Evolutionary conservation across 2,797 vertebrate genomes (phyloP), one percentile per base, ranked within the genome.

Genomic region (Falco novaeseelandiae): DNA sequence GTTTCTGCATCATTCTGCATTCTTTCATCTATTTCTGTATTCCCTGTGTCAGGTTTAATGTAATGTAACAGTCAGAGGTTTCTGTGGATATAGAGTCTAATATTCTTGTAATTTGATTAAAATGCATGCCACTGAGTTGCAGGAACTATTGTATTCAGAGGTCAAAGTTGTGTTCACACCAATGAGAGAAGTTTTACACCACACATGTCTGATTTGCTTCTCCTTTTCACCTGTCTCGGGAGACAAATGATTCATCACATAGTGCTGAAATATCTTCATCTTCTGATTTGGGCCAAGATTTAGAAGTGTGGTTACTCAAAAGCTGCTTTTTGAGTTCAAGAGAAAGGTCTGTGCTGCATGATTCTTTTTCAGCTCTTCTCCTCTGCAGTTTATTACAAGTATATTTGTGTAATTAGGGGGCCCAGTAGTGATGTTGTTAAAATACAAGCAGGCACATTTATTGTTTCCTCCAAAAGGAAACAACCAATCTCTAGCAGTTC

Each of bases 391-490:
- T 92, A 95, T 97, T 96, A 97, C 62, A 91, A 97, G 94, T 97
- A 96, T 96, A 98, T 98, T 98, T 98, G 97, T 98, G 98, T 98
- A 98, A 98, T 98, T 98, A 99, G 97, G 98, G 78, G 95, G 97
- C 96, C 92, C 94, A 96, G 95, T 92, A 97, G 97, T 97, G 95
- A 97, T 89, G 97, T 70, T 97, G 98, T 98, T 98, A 98, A 98
- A 96, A 98, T 97, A 97, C 97, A 98, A 98, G 98, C 90, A 93
- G 97, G 97, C 96, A 97, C 98, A 87, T 99, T 99, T 99, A 99
- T 98, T 98, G 99, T 98, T 99, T 99, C 99, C 99, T 99, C 98
- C 98, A 97, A 95, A 98, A 99, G 99, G 99, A 99, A 99, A 98
- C 98, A 98, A 98, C 98, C 98, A 97, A 97, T 98, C 98, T 95